Evolutionary conservation across 1,140 invertebrate genomes (phyloP).

Genomic region (Geopemphigus sp.): DNA sequence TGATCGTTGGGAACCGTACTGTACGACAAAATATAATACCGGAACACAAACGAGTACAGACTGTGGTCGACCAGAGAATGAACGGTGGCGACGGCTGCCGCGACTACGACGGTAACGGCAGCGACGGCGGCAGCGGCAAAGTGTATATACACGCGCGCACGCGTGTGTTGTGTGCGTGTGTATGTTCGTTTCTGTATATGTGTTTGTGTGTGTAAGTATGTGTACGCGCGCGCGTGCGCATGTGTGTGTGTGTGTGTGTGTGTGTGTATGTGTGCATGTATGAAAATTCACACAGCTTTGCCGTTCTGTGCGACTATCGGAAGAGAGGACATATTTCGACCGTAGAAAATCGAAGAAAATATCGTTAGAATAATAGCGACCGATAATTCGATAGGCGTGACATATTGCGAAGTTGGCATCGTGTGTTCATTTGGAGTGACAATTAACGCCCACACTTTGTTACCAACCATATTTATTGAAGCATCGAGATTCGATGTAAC

Average conservation of each 20-base stretch:
- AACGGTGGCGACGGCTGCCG: not conserved
- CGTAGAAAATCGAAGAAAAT: not conserved
- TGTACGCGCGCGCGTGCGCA: not conserved
- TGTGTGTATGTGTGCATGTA: not conserved
- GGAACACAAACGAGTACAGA: constrained; percentile 1
- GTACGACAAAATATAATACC: not conserved
- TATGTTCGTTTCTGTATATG: no score
- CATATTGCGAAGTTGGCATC: no score
- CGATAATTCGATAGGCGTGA: no score
- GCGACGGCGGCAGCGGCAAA: not conserved
- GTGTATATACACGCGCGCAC: not conserved
- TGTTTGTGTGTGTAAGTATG: no score
- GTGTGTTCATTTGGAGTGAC: no score
- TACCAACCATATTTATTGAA: no score
- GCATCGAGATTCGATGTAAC: no score
- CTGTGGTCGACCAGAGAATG: constrained; percentile 35
- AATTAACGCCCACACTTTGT: no score
- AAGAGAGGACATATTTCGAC: not conserved
- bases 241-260: no score
- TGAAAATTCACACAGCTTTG: constrained; percentile 25
- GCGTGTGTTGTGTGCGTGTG: not conserved
- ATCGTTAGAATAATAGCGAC: not conserved
- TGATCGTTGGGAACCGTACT: not conserved
- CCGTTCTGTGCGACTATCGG: not conserved
- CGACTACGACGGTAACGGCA: not conserved